A percentile compares a stretch with the other conserved stretches of the same genome.
phyloP scores from a whole-genome alignment of 2,888 invertebrate species.

The Phoenoteleia sp. region DNA sequence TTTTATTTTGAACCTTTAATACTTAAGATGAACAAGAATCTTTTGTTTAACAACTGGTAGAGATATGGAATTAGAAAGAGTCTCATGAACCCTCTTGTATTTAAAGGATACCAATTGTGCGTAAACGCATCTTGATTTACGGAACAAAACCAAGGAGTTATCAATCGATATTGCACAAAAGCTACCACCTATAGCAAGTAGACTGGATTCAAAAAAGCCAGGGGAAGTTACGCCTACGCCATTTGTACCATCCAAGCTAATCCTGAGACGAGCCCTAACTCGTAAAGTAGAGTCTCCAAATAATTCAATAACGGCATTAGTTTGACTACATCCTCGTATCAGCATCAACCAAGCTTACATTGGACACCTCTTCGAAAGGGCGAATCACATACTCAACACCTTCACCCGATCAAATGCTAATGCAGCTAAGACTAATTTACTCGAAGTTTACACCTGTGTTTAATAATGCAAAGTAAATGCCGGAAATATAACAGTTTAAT shows the following conservation, averaged over 20 bases:
- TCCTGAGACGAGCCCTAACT: slow-evolving; percentile 52
- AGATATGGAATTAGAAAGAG: no score
- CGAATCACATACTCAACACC: slow-evolving; percentile 64
- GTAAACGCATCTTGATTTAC: no score
- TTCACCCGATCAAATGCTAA: slow-evolving; percentile 81
- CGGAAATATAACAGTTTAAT: slow-evolving; percentile 40
- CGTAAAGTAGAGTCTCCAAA: slow-evolving; percentile 72
- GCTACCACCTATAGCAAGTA: slow-evolving; percentile 53
- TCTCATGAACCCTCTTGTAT: no score
- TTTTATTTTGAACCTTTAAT: no score
- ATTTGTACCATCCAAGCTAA: slow-evolving; percentile 67
- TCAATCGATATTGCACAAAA: slow-evolving; percentile 59
- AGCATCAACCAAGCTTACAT: slow-evolving; percentile 14
- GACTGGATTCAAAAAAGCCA: slow-evolving; percentile 55
- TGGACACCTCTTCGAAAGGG: slow-evolving; percentile 9
- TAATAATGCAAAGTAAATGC: slow-evolving; percentile 46
- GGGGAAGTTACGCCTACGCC: slow-evolving; percentile 69
- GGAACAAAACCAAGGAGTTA: no score
- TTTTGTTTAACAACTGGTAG: no score
- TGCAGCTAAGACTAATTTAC: slow-evolving; percentile 80
- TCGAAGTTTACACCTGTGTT: slow-evolving; percentile 66
- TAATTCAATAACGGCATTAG: slow-evolving; percentile 75
- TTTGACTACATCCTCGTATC: slow-evolving; percentile 60
- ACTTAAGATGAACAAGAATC: no score
- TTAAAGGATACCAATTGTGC: no score